Evolutionary conservation across 2,113 vertebrate species (phyloP), one percentile per base, ranked within the genome.

Genomic region (Hyperopisus bebe): DNA sequence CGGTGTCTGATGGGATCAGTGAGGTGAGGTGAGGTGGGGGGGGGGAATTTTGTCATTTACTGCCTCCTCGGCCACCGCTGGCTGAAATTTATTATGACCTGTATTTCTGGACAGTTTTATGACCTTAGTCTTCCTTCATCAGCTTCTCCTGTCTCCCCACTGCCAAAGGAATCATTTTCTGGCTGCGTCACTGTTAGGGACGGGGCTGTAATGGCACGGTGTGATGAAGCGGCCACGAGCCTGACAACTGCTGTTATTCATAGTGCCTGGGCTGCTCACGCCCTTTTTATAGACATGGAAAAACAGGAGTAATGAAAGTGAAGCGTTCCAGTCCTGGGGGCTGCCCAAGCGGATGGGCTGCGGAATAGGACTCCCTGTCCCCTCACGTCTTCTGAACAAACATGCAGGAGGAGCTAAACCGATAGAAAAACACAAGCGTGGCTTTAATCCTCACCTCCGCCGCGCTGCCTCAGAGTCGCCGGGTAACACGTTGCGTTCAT

Each of bases 221-320:
- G 85, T 86, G 39, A 47, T 50, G n/a, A 47, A 51, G 31, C 27
- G 11, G 85, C 21, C 17, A 39, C 48, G 3, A 42, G 86, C 27
- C 85, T 87, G 85, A 87, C 48, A 51, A 39, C 89, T 77, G 46
- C 66, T 21, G 51, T 86, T 90, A 86, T 90, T 74, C 85, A 87
- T 42, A 86, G 42, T 2, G 35, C 9, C 48, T 5, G 13, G 1
- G 19, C n/a, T 48, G 44, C 39, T 87, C 42, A 27, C 35, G 47
- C 5, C 44, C 89, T 90, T 90, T 88, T 90, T 87, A 90, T 88
- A 90, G 89, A 66, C 46, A 39, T 17, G 47, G 10, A 70, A 83
- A 86, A 88, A 90, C 42, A 50, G 50, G 50, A 87, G 89, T 87
- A 89, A 90, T 90, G 58, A 74, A 90, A 90, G 46, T 51, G 66